Conservation (phyloP, 1,140 invertebrate species). For the Drosophila nigrodunni region DNA sequence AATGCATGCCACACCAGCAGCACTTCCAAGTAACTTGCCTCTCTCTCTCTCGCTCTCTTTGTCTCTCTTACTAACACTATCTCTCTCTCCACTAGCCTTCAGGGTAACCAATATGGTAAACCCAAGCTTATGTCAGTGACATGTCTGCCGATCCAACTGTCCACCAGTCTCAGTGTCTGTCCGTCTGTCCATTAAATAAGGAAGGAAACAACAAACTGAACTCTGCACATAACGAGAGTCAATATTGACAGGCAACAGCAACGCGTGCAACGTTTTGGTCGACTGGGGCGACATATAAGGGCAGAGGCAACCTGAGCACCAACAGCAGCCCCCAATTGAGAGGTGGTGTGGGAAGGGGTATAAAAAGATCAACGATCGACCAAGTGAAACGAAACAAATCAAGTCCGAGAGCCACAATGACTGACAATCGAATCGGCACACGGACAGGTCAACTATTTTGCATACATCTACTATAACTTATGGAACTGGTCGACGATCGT, state of each 20-base stretch:
- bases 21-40: conserved; percentile 66
- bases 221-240: conserved; percentile 79
- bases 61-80: background rate
- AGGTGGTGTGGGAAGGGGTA: conserved; percentile 2
- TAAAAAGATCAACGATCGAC: conserved; percentile 39
- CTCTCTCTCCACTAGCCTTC: conserved; percentile 72
- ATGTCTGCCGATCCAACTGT: conserved; percentile 65
- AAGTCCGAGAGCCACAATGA: conserved; percentile 78
- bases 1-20: conserved; percentile 76
- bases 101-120: conserved; percentile 71
- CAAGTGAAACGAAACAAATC: conserved; percentile 83
- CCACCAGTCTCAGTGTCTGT: conserved; percentile 35
- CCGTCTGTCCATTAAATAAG: conserved; percentile 77
- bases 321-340: conserved; percentile 13
- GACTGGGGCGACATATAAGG: conserved; percentile 73
- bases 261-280: conserved; percentile 63
- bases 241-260: conserved; percentile 81
- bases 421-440: conserved; percentile 79
- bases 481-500: conserved; percentile 18
- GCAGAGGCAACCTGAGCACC: conserved; percentile 56
- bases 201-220: conserved; percentile 70
- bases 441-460: conserved; percentile 84
- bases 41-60: conserved; percentile 7
- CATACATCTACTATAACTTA: conserved; percentile 66
- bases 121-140: conserved; percentile 81